A percentile compares a stretch with the other conserved stretches of the same genome.
phyloP scores from a whole-genome alignment of 2,888 invertebrate genomes.

The Cataglyphis livida region DNA sequence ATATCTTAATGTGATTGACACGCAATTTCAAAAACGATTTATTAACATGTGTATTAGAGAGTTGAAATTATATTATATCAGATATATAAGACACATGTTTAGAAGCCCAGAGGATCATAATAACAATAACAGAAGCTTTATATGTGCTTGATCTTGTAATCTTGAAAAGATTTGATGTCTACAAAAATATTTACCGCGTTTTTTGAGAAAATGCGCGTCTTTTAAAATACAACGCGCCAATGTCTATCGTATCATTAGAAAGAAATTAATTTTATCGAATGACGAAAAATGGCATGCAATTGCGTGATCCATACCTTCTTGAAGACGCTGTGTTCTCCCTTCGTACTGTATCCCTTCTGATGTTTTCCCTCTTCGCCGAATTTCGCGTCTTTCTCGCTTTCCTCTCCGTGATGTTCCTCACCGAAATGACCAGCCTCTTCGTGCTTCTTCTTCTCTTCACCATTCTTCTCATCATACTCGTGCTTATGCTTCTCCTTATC shows the following conservation, averaged over 20 bases:
- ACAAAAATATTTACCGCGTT: not conserved
- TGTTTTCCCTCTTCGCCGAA: conserved; percentile 90
- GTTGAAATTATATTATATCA: not conserved
- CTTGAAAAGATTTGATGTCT: conserved; percentile 5
- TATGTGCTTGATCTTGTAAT: not conserved
- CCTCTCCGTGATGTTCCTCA: conserved; percentile 89
- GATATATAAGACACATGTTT: not conserved
- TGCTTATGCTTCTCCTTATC: conserved; percentile 89
- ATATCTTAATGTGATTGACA: not conserved
- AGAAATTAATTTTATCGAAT: not conserved
- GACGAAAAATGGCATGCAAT: not conserved
- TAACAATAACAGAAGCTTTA: not conserved
- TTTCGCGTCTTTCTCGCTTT: conserved; percentile 89
- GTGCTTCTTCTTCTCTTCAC: conserved; percentile 88
- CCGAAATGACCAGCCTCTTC: conserved; percentile 89
- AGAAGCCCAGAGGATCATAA: not conserved
- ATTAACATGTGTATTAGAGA: not conserved
- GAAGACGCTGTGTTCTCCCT: conserved; percentile 91
- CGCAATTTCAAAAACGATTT: not conserved
- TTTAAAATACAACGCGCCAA: not conserved
- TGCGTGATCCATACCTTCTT: conserved; percentile 86
- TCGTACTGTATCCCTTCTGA: conserved; percentile 91
- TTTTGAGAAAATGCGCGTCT: not conserved
- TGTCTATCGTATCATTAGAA: not conserved
- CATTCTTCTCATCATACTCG: conserved; percentile 89